These are phyloP conservation scores for Noturus placidus DNA, from an alignment of 2,113 vertebrate species.

Conservation along the genomic window DNA sequence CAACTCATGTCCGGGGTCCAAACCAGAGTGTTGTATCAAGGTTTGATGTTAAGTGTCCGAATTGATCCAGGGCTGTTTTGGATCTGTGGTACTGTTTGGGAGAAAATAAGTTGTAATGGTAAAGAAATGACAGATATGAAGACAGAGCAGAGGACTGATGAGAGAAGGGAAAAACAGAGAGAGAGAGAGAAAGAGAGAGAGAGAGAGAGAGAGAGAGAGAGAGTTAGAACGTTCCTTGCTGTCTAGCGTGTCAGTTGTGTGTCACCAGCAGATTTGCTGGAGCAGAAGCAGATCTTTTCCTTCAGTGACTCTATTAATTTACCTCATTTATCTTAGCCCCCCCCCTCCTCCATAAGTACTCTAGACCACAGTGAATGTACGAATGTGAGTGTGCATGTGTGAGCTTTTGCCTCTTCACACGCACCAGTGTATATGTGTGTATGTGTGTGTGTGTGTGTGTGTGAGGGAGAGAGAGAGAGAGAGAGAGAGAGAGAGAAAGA, in stretches of 20 bases:
- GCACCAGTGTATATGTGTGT: slow-evolving; percentile 30
- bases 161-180: not conserved
- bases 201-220: slow-evolving; percentile 37
- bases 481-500: slow-evolving; percentile 48
- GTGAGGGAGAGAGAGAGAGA: slow-evolving; percentile 25
- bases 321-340: slow-evolving; percentile 89
- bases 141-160: slow-evolving; percentile 40
- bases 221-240: slow-evolving; percentile 53
- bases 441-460: slow-evolving; percentile 25
- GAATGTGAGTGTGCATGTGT: slow-evolving; percentile 38
- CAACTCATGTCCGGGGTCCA: not conserved
- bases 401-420: slow-evolving; percentile 36
- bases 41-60: not conserved
- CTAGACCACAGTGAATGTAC: slow-evolving; percentile 68
- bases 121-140: slow-evolving; percentile 26
- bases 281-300: slow-evolving; percentile 80
- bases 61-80: slow-evolving; percentile 3
- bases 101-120: slow-evolving; percentile 11
- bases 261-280: slow-evolving; percentile 73
- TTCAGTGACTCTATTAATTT: slow-evolving; percentile 92
- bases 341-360: slow-evolving; percentile 75
- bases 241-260: slow-evolving; percentile 62
- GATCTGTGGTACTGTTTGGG: slow-evolving; percentile 22
- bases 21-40: slow-evolving; percentile 19
- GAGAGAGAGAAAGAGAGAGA: slow-evolving; percentile 30